phyloP scores from a whole-genome alignment of 2,888 invertebrate genomes.

The Formica aserva region DNA sequence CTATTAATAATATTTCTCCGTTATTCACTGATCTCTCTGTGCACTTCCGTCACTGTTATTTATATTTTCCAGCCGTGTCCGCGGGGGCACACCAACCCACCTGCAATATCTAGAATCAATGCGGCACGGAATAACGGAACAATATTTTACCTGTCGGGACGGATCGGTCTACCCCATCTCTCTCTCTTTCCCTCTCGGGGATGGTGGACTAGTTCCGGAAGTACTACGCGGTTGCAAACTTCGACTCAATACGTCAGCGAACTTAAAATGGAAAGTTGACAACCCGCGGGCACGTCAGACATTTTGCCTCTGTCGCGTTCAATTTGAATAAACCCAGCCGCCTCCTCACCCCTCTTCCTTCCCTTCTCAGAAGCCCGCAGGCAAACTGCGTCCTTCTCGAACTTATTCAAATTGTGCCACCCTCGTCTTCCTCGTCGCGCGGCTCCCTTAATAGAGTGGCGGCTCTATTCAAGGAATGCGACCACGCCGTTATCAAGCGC shows the following conservation, averaged over 20 bases:
- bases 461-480: constrained; percentile 11
- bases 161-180: neutral
- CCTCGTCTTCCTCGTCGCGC: neutral
- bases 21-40: constrained; percentile 37
- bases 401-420: constrained; percentile 73
- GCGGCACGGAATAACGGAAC: constrained; percentile 40
- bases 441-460: constrained; percentile 12
- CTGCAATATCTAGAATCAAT: constrained; percentile 59
- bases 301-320: constrained; percentile 73
- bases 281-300: constrained; percentile 67
- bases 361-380: constrained; percentile 9
- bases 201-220: constrained; percentile 24
- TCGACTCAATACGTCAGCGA: constrained; percentile 59
- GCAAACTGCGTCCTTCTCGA: constrained; percentile 60
- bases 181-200: constrained; percentile 13
- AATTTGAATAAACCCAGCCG: constrained; percentile 70
- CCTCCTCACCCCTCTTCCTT: neutral
- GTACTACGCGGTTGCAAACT: constrained; percentile 37
- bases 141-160: constrained; percentile 59
- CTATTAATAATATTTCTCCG: constrained; percentile 8
- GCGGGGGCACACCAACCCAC: neutral
- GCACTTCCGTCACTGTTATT: constrained; percentile 38
- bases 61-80: constrained; percentile 22
- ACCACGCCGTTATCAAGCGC: constrained; percentile 13
- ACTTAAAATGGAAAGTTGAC: constrained; percentile 72